A percentile compares a stretch with the other conserved stretches of the same genome.
Evolutionary conservation across 1,140 invertebrate genomes (phyloP).

Genomic region (Platorchestia sp.): DNA sequence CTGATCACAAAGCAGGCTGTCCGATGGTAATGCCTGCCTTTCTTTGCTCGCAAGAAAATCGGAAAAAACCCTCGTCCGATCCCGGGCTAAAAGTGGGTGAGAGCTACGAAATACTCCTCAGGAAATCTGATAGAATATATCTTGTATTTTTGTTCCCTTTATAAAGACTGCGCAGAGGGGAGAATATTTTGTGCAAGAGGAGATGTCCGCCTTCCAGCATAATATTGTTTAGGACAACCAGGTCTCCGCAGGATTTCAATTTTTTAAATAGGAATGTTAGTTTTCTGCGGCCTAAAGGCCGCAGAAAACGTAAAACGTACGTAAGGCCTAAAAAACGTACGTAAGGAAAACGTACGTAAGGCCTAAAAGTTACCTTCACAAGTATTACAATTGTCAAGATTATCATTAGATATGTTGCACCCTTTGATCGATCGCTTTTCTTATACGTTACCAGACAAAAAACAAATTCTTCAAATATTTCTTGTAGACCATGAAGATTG

Average conservation of each 20-base stretch:
- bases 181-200: background rate
- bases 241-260: background rate
- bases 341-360: too few species aligned
- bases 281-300: background rate
- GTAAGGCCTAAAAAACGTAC: too few species aligned
- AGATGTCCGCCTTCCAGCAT: background rate
- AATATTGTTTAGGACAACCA: background rate
- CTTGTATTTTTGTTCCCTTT: conserved; percentile 7
- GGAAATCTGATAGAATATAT: conserved; percentile 53
- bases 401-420: too few species aligned
- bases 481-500: too few species aligned
- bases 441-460: too few species aligned
- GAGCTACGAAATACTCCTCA: conserved; percentile 31
- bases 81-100: conserved; percentile 33
- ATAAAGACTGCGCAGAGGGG: background rate
- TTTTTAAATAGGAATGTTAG: background rate
- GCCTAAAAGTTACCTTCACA: too few species aligned
- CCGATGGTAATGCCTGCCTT: conserved; percentile 43
- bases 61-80: conserved; percentile 8
- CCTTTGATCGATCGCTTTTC: too few species aligned
- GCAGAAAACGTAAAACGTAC: too few species aligned
- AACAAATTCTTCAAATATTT: too few species aligned
- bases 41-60: conserved; percentile 38
- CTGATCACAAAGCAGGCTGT: conserved; percentile 54
- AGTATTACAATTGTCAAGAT: too few species aligned